Evolutionary conservation across 2,113 vertebrate species (phyloP).

Genomic region (Pseudolaguvia tuberculata): DNA sequence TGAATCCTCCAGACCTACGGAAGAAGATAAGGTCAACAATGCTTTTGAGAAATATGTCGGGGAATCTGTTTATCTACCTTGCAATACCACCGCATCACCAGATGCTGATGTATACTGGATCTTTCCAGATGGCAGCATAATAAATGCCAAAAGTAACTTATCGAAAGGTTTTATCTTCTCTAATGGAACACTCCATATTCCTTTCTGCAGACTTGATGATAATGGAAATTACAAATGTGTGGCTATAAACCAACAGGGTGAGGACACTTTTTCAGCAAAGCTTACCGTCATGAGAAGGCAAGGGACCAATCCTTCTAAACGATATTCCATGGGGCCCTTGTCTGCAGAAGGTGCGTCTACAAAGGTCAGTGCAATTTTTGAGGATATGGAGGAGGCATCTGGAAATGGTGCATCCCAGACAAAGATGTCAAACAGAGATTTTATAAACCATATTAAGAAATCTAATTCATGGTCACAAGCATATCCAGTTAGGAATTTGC

Average conservation of each 20-base stretch:
- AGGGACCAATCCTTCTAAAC: conserved; percentile 55
- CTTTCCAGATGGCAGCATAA: conserved; percentile 72
- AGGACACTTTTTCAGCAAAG: conserved; percentile 68
- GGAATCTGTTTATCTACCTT: conserved; percentile 70
- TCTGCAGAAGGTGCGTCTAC: conserved; percentile 62
- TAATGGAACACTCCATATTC: conserved; percentile 77
- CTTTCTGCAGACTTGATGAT: conserved; percentile 63
- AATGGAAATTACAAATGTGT: conserved; percentile 82
- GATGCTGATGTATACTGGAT: conserved; percentile 78
- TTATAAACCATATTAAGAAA: conserved; percentile 15
- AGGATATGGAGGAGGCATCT: conserved; percentile 73
- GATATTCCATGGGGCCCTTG: conserved; percentile 66
- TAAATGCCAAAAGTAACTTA: conserved; percentile 61
- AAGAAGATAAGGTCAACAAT: conserved; percentile 55
- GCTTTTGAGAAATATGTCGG: conserved; percentile 66
- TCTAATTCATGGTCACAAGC: conserved; percentile 29
- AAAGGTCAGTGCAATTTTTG: conserved; percentile 59
- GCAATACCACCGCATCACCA: conserved; percentile 69
- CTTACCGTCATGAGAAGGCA: conserved; percentile 67
- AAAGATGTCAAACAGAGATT: conserved; percentile 37
- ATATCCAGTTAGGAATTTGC: conserved; percentile 50
- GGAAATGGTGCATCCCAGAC: conserved; percentile 54
- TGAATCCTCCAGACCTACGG: conserved; percentile 57
- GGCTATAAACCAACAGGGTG: conserved; percentile 78
- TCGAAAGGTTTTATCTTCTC: conserved; percentile 62